These are phyloP conservation scores for Penaeus indicus DNA, from an alignment of 1,140 invertebrate species.

Conservation along the genomic window DNA sequence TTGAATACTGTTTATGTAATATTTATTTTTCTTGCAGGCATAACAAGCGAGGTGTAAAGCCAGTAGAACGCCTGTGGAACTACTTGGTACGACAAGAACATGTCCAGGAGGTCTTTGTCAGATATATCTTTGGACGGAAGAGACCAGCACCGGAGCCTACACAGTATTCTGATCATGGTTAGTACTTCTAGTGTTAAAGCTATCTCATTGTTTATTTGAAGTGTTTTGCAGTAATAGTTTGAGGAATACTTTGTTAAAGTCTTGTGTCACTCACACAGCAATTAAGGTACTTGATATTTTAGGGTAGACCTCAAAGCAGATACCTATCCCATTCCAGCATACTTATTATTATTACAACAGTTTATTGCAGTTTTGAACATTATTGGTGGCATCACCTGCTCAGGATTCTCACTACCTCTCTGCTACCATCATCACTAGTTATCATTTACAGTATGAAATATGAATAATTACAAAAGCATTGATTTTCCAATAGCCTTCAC, in stretches of 20 bases:
- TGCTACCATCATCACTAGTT: not conserved
- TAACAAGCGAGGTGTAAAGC: slow-evolving; percentile 79
- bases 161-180: slow-evolving; percentile 51
- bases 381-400: too few species aligned
- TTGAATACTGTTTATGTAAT: slow-evolving; percentile 36
- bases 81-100: slow-evolving; percentile 92
- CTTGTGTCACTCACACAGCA: too few species aligned
- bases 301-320: too few species aligned
- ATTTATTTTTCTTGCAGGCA: slow-evolving; percentile 71
- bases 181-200: not conserved
- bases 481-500: too few species aligned
- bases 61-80: slow-evolving; percentile 91
- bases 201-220: too few species aligned
- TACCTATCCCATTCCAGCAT: too few species aligned
- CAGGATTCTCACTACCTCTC: not conserved
- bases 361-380: too few species aligned
- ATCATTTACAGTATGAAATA: not conserved
- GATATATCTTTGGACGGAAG: slow-evolving; percentile 83
- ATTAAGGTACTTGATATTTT: too few species aligned
- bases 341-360: too few species aligned
- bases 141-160: slow-evolving; percentile 56
- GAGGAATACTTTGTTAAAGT: too few species aligned
- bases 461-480: too few species aligned
- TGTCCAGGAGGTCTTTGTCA: slow-evolving; percentile 95
- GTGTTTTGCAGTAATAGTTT: too few species aligned